Evolutionary conservation across 1,140 invertebrate genomes (phyloP), one percentile per base, ranked within the genome.

Genomic region (Pseudomyrmex gracilis): DNA sequence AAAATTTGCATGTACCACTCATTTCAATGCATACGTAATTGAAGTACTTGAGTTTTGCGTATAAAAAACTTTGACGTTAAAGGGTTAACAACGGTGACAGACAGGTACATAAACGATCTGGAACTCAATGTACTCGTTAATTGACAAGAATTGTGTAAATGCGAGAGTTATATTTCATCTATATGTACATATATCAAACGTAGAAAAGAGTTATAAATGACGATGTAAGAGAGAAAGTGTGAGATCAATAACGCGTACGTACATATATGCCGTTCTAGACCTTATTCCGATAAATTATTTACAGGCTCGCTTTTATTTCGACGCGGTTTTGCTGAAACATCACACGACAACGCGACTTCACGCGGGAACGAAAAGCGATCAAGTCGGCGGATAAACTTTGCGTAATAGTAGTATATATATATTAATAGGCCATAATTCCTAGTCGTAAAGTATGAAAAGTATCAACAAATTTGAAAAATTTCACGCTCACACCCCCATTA

Each of bases 391-490:
- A 92, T 92, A 92, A 92, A 92, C 89, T 93, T 92, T 91, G 91
- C 87, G 90, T 90, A 92, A 90, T 90, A 92, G 90, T 91, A 83
- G 86, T 91, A 4, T 34, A 34, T 34, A 34, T 34, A 34, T 34
- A 34, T 34, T 34, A 93, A 93, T 93, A 93, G 91, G 91, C 91
- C 92, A 89, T 91, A 90, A 91, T 90, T 20, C 82, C 90, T 92
- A 93, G 83, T 91, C 80, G 86, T 92, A 92, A 92, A 91, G 87
- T 93, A 93, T 92, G 83, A 86, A 91, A 92, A 91, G 88, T 92
- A 90, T 93, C 84, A 93, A 93, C 91, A 90, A 88, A 93, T 90
- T 86, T 88, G 86, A 92, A 93, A 91, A 89, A 88, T 61, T 20
- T 88, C 73, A 86, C 84, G 83, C 68, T 76, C 61, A 73, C 76